phyloP scores from a whole-genome alignment of 2,888 invertebrate genomes.

The Temnothorax rugatulus region DNA sequence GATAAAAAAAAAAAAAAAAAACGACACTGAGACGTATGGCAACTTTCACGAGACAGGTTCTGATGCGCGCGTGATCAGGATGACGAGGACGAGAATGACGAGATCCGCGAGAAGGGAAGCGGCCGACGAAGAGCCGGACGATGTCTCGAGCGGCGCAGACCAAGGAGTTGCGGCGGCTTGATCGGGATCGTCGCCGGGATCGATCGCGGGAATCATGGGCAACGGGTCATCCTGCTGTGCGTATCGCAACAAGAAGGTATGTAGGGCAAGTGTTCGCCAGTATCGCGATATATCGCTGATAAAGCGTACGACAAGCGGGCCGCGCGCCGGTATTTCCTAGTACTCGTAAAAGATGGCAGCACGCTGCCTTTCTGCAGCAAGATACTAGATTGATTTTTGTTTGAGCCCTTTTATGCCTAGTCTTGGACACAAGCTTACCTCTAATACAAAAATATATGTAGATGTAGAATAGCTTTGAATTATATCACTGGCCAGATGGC shows the following conservation, averaged over 20 bases:
- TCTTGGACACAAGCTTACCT: no score
- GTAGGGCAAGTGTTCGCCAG: not conserved
- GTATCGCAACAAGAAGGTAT: conserved; percentile 67
- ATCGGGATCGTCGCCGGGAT: conserved; percentile 16
- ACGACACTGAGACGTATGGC: conserved; percentile 45
- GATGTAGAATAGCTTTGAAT: no score
- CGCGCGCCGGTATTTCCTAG: not conserved
- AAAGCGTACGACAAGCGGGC: not conserved
- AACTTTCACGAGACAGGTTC: conserved; percentile 71
- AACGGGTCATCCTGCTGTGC: conserved; percentile 70
- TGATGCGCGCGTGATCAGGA: conserved; percentile 54
- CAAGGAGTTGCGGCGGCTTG: conserved; percentile 18
- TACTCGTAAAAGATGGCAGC: conserved; percentile 67
- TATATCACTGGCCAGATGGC: no score
- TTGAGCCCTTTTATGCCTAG: no score
- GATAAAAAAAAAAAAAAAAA: not conserved
- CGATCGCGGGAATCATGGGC: conserved; percentile 64
- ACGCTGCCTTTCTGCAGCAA: conserved; percentile 52
- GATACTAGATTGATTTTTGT: not conserved
- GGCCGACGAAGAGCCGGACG: not conserved
- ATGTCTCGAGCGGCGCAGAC: conserved; percentile 25
- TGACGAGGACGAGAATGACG: conserved; percentile 49
- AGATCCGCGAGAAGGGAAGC: conserved; percentile 53
- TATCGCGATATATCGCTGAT: not conserved
- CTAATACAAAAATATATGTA: no score